phyloP scores from a whole-genome alignment of 2,113 vertebrate genomes.

The Azemiops feae region DNA sequence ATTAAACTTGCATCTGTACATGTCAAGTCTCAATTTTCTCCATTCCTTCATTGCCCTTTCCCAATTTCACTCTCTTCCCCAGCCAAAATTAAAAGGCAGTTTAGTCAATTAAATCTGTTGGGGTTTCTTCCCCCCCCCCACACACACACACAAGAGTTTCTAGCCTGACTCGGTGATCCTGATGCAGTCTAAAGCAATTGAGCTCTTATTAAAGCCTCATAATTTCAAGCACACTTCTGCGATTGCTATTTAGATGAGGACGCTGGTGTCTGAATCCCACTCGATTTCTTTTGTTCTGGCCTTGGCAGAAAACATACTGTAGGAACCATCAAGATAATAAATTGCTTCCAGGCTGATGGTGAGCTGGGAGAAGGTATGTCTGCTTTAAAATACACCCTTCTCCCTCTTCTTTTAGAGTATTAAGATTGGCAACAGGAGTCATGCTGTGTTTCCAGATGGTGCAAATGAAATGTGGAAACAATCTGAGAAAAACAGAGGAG shows the following conservation, averaged over 20 bases:
- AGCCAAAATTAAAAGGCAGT: slow-evolving; percentile 25
- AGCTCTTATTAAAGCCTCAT: slow-evolving; percentile 45
- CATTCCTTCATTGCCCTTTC: background rate
- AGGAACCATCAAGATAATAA: slow-evolving; percentile 30
- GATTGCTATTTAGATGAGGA: slow-evolving; percentile 32
- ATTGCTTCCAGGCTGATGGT: slow-evolving; percentile 5
- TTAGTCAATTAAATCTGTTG: slow-evolving; percentile 27
- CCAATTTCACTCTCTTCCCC: background rate
- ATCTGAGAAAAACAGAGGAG: slow-evolving; percentile 16
- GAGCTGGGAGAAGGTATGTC: background rate
- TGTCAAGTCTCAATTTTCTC: background rate
- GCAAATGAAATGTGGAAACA: slow-evolving; percentile 12
- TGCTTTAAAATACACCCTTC: slow-evolving; percentile 1
- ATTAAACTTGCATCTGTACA: slow-evolving; percentile 19
- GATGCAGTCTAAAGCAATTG: slow-evolving; percentile 39
- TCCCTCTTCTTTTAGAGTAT: background rate
- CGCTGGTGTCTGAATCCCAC: background rate
- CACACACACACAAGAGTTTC: background rate
- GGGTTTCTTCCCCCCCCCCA: slow-evolving; percentile 18
- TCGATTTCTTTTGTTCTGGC: slow-evolving; percentile 14
- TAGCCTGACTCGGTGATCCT: slow-evolving; percentile 29
- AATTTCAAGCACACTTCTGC: slow-evolving; percentile 42
- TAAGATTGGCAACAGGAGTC: background rate
- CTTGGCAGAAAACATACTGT: background rate
- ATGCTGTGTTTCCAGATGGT: slow-evolving; percentile 3